A percentile compares a stretch with the other conserved stretches of the same genome.
Conservation (phyloP, 2,113 vertebrate species). For the Calcarius ornatus region DNA sequence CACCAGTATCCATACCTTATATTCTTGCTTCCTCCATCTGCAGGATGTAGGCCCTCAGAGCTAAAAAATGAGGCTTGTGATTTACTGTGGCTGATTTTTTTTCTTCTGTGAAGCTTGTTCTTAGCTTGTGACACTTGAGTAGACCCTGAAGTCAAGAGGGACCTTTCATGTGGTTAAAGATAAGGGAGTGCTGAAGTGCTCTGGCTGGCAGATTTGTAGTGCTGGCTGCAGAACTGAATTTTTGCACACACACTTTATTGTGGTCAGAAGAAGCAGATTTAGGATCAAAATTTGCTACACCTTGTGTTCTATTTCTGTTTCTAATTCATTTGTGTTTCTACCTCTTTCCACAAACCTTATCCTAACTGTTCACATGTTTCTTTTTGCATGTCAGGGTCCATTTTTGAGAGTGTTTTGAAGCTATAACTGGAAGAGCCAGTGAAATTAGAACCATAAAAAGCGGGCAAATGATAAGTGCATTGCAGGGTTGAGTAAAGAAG, state of each 20-base stretch:
- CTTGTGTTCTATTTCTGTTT: background rate
- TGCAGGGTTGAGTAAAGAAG: background rate
- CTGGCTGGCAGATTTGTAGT: background rate
- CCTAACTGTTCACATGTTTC: background rate
- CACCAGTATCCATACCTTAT: background rate
- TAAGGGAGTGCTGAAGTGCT: background rate
- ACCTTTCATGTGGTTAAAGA: slow-evolving; percentile 1
- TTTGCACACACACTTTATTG: background rate
- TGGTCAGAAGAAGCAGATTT: background rate
- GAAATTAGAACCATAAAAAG: slow-evolving; percentile 18
- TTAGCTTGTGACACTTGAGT: background rate
- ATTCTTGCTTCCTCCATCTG: background rate
- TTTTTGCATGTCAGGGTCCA: background rate
- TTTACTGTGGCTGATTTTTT: background rate
- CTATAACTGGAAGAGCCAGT: background rate
- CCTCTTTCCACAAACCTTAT: background rate
- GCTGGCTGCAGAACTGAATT: background rate
- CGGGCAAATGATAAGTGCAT: background rate
- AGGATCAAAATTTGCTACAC: background rate
- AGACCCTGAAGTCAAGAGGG: background rate
- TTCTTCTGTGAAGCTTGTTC: background rate
- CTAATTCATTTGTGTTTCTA: background rate
- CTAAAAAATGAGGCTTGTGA: background rate
- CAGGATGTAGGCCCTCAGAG: background rate
- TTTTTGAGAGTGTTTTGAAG: background rate